A percentile compares a stretch with the other conserved stretches of the same genome.
phyloP scores from a whole-genome alignment of 2,888 invertebrate species.

The Bursaphelenchus okinawaensis region DNA sequence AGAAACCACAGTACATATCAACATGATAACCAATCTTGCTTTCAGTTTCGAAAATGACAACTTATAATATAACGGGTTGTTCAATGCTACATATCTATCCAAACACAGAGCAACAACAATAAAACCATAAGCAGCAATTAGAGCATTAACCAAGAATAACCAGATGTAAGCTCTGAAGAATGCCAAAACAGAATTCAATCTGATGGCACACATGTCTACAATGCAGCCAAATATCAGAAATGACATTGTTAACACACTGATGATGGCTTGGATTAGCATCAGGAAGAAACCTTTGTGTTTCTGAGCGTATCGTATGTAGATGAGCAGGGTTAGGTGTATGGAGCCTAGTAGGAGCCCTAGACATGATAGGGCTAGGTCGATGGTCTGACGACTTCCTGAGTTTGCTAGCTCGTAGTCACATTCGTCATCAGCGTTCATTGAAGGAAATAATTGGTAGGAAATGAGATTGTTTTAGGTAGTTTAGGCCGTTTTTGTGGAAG shows the following conservation, averaged over 20 bases:
- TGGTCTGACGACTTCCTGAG: not conserved
- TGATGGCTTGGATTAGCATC: constrained; percentile 17
- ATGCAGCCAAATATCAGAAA: constrained; percentile 29
- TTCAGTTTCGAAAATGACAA: constrained; percentile 22
- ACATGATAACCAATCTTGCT: constrained; percentile 19
- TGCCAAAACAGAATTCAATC: constrained; percentile 6
- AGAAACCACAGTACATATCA: constrained; percentile 19
- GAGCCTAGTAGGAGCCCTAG: constrained; percentile 24
- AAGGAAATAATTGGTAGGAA: no score
- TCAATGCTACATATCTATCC: constrained; percentile 33
- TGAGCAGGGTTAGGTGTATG: constrained; percentile 24
- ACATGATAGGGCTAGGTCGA: constrained; percentile 6
- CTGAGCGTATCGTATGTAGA: constrained; percentile 24
- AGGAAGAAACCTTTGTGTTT: constrained; percentile 30
- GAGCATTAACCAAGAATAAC: constrained; percentile 26
- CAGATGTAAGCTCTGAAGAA: constrained; percentile 30
- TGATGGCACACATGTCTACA: constrained; percentile 26
- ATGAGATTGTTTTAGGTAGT: no score
- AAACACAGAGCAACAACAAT: constrained; percentile 31
- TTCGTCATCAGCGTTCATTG: no score
- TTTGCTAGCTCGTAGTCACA: no score
- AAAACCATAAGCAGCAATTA: constrained; percentile 34
- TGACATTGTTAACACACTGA: constrained; percentile 26
- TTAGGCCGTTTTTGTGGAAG: no score
- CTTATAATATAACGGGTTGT: constrained; percentile 26